These are phyloP conservation scores for Mirza zaza DNA, from an alignment of 2,113 vertebrate genomes.

Conservation along the genomic window DNA sequence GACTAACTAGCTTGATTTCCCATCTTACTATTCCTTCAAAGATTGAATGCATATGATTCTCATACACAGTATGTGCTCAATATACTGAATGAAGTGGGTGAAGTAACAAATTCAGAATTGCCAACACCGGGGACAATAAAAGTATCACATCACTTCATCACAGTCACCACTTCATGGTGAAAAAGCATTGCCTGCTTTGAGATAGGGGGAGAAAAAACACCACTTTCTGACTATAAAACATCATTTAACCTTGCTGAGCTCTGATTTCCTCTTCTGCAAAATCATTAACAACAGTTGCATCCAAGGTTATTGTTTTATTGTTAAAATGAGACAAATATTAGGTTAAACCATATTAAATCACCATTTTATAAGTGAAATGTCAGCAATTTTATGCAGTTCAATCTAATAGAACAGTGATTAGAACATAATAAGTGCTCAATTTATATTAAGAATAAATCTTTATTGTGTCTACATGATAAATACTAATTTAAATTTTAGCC, in stretches of 20 bases:
- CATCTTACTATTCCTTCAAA: not conserved
- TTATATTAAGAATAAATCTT: not conserved
- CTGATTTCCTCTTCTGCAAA: conserved; percentile 12
- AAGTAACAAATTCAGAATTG: not conserved
- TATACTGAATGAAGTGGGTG: not conserved
- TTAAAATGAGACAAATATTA: not conserved
- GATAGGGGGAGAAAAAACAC: not conserved
- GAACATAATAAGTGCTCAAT: not conserved
- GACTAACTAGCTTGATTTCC: not conserved
- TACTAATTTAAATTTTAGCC: not conserved
- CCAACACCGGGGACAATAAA: not conserved
- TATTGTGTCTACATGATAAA: not conserved
- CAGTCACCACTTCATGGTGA: not conserved
- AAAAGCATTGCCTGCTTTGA: not conserved
- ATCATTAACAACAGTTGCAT: not conserved
- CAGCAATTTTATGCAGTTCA: not conserved
- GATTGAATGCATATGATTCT: not conserved
- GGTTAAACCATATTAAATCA: not conserved
- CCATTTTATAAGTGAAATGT: conserved; percentile 15
- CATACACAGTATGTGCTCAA: not conserved
- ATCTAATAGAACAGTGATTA: not conserved
- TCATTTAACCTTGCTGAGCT: not conserved
- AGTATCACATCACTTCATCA: not conserved
- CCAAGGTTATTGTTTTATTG: not conserved
- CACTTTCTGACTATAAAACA: not conserved